These are phyloP conservation scores for Chiridota heheva DNA, from an alignment of 35 echinoderm and acorn worm genomes.

Conservation along the genomic window DNA sequence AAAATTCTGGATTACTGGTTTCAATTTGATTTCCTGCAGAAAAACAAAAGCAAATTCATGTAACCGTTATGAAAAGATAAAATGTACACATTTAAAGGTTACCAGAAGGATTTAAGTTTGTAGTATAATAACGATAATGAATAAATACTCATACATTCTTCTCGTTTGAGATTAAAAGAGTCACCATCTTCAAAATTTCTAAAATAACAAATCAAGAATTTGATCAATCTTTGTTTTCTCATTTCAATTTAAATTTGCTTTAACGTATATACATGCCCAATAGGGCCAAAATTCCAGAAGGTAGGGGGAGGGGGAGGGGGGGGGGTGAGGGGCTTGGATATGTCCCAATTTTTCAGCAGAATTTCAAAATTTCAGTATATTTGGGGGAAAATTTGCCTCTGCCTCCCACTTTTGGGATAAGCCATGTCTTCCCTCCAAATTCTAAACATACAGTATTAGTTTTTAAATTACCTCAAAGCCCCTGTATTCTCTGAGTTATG, in stretches of 20 bases:
- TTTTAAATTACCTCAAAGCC: too few relatives aligned
- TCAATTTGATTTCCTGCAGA: constrained; percentile 95
- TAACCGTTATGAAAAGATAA: constrained; percentile 5
- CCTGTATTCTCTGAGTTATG: too few relatives aligned
- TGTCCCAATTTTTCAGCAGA: background rate
- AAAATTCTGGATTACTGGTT: constrained; percentile 90
- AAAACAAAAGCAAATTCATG: background rate
- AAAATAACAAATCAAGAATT: background rate
- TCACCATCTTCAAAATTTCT: background rate
- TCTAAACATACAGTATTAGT: too few relatives aligned
- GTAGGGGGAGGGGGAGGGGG: background rate
- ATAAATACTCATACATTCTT: background rate
- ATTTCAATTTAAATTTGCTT: too few relatives aligned
- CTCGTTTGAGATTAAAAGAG: background rate
- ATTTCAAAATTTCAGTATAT: too few relatives aligned
- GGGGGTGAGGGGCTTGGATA: background rate
- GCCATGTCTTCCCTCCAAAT: too few relatives aligned
- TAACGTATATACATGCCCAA: background rate
- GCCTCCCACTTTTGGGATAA: too few relatives aligned
- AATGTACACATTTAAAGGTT: background rate
- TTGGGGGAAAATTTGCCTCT: too few relatives aligned
- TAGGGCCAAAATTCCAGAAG: background rate
- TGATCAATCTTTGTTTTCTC: too few relatives aligned
- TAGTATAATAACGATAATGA: background rate
- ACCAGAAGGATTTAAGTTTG: background rate